Conservation (phyloP, 1,140 invertebrate genomes). For the Coboldia fuscipes region DNA sequence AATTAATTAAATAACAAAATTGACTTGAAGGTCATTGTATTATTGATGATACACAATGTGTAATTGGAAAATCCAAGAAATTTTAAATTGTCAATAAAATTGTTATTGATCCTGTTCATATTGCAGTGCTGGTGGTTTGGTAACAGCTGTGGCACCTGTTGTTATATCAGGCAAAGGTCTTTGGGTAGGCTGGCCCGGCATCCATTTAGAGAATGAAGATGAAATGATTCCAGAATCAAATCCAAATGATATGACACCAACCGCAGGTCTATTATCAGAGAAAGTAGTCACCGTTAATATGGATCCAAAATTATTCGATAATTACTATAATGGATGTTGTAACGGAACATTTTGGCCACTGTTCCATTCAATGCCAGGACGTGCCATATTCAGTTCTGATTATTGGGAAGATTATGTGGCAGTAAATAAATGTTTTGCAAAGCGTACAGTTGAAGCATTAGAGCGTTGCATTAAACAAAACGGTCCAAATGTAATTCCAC, state of each 20-base stretch:
- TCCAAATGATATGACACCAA: slow-evolving; percentile 61
- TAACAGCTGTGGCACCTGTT: slow-evolving; percentile 75
- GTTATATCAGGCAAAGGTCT: slow-evolving; percentile 62
- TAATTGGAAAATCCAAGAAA: too few species aligned
- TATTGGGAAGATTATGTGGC: slow-evolving; percentile 64
- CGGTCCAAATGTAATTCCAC: slow-evolving; percentile 35
- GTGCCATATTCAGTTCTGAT: slow-evolving; percentile 52
- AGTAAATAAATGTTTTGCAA: slow-evolving; percentile 65
- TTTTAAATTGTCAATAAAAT: background rate
- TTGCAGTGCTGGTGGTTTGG: slow-evolving; percentile 61
- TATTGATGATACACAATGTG: too few species aligned
- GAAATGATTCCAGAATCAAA: slow-evolving; percentile 68
- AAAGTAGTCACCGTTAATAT: slow-evolving; percentile 67
- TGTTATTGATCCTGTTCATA: background rate
- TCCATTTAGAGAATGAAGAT: slow-evolving; percentile 43
- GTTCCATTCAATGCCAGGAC: slow-evolving; percentile 74
- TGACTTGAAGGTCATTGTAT: too few species aligned
- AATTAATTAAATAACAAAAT: too few species aligned
- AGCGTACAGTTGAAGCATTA: slow-evolving; percentile 52
- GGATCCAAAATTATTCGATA: slow-evolving; percentile 49
- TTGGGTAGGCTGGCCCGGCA: slow-evolving; percentile 80
- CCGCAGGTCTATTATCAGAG: slow-evolving; percentile 55
- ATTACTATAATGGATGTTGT: slow-evolving; percentile 81
- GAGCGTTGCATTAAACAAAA: slow-evolving; percentile 32
- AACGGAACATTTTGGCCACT: slow-evolving; percentile 83